Evolutionary conservation across 1,140 invertebrate genomes (phyloP).

Genomic region (Aplysia californica): DNA sequence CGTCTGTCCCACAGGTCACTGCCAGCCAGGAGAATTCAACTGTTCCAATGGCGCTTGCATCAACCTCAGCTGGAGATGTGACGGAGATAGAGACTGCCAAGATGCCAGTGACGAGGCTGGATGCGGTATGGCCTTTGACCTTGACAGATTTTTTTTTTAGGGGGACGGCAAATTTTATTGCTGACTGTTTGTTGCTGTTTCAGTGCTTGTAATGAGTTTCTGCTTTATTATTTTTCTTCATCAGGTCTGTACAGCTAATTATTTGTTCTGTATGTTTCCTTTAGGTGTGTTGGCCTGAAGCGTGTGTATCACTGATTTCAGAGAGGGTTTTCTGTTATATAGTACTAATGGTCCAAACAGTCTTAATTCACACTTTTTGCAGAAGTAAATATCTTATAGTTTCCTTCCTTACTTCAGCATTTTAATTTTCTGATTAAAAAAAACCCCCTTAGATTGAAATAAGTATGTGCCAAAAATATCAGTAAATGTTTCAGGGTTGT

Average conservation of each 20-base stretch:
- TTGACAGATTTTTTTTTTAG: background rate
- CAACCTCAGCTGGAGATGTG: slow-evolving; percentile 49
- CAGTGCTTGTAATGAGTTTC: background rate
- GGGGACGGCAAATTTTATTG: background rate
- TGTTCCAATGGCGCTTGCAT: slow-evolving; percentile 63
- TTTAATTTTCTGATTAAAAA: no score
- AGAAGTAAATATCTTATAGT: no score
- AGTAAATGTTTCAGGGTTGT: no score
- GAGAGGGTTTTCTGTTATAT: no score
- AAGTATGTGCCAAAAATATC: no score
- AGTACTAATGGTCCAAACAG: no score
- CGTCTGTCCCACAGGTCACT: slow-evolving; percentile 30
- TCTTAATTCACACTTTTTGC: no score
- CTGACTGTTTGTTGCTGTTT: background rate
- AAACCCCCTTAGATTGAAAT: no score
- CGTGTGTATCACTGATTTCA: no score
- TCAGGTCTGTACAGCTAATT: background rate
- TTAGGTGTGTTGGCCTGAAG: background rate
- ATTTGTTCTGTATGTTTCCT: background rate
- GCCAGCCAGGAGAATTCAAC: slow-evolving; percentile 53
- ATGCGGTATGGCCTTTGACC: slow-evolving; percentile 34
- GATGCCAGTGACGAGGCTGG: slow-evolving; percentile 59
- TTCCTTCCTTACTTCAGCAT: no score
- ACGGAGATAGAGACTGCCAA: slow-evolving; percentile 59
- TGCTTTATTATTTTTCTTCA: background rate